Percentiles rank a stretch among this genome's conserved stretches.
Evolutionary conservation across 2,888 invertebrate genomes (phyloP).

Genomic region (Oscheius onirici): DNA sequence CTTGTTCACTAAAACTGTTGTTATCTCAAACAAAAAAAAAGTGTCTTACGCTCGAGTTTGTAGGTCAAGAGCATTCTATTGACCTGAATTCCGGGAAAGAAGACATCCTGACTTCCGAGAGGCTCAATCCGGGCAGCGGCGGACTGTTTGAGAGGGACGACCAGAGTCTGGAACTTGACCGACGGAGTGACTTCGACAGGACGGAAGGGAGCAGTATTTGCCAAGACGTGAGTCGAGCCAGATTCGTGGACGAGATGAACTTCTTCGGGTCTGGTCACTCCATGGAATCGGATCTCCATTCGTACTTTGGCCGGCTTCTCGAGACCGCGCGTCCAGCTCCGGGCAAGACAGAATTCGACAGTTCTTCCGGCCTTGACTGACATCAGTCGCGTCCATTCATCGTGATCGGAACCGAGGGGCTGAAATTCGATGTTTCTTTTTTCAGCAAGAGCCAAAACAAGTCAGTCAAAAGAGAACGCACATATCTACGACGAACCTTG

Average conservation of each 20-base stretch:
- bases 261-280: conserved; percentile 28
- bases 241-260: conserved; percentile 38
- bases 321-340: conserved; percentile 38
- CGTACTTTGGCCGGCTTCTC: conserved; percentile 49
- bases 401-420: conserved; percentile 41
- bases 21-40: not conserved
- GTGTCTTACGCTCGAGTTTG: conserved; percentile 76
- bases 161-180: conserved; percentile 42
- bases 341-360: conserved; percentile 81
- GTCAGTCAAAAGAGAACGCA: conserved; percentile 1
- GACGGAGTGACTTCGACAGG: conserved; percentile 41
- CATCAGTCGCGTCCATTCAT: conserved; percentile 48
- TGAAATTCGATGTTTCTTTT: conserved; percentile 22
- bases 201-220: conserved; percentile 45
- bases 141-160: conserved; percentile 77
- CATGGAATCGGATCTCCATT: conserved; percentile 56
- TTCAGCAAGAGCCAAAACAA: not conserved
- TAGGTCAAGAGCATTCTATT: conserved; percentile 89
- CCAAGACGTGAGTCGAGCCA: conserved; percentile 33
- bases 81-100: conserved; percentile 87
- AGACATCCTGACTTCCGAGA: conserved; percentile 83
- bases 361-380: conserved; percentile 79
- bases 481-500: conserved; percentile 76
- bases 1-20: conserved; percentile 59
- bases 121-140: conserved; percentile 84